Base-by-base conservation (phyloP, 2,888 invertebrate species). In the Mesochorus sp. region DNA sequence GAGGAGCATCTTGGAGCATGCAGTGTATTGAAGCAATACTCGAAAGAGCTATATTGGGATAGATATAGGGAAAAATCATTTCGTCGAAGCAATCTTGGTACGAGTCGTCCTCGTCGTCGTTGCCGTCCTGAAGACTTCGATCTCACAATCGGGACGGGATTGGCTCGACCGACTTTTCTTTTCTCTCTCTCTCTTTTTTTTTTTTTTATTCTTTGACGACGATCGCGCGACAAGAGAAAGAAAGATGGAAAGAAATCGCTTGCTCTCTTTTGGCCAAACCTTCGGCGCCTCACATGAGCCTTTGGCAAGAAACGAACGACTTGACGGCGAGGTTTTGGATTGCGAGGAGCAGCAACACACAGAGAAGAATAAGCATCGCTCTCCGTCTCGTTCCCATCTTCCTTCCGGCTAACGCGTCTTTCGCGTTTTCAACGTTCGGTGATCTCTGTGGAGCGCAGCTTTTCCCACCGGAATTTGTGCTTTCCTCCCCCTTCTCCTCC, bases 1-100 rank as follows among this genome's bases (percentile, higher is more conserved):
- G 47, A 21, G 31, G 31, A 31, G 37, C 49, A 42, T 34, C 10
- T 42, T 28, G 24, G 28, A 31, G 37, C 5, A 44, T n/a, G 37
- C 21, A n/a, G 49, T 14, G 14, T 42, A 31, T 14, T 12, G 42
- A 44, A 61, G 61, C 61, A 61, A 57, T 61, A 61, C 51, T 34
- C 71, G 51, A 34, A 12, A 8, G 8, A 44, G 2, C 21, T 59
- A n/a, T 37, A 44, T 71, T n/a, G 26, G 53, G 28, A 37, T 19
- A 14, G 47, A 14, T 66, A 47, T 62, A 42, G 47, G 24, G 51
- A 61, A 74, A 78, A 78, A 78, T 74, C 53, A 66, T 74, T 71
- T 71, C 59, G 61, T 14, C 59, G 71, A 71, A 47, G 76, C 76
- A 76, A 79, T 79, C 49, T 75, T 55, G 51, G 62, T 59, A 62